A percentile compares a stretch with the other conserved stretches of the same genome.
These are phyloP conservation scores for Asteroscopus sphinx DNA, from an alignment of 2,888 invertebrate genomes.

Conservation along the genomic window DNA sequence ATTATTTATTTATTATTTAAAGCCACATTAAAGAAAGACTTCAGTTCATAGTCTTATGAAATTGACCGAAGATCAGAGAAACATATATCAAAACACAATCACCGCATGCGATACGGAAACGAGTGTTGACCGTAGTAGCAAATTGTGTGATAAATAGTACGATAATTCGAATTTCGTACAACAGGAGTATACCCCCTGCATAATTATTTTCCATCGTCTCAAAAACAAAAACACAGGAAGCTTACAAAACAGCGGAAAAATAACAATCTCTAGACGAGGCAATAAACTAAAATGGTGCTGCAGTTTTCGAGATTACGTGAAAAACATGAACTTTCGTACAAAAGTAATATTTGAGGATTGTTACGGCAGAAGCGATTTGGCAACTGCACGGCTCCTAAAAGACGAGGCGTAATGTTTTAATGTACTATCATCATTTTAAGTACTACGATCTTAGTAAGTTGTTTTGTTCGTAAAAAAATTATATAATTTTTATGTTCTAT, in stretches of 20 bases:
- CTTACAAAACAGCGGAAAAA: constrained; percentile 10
- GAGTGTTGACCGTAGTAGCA: too few species aligned
- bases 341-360: constrained; percentile 33
- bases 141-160: neutral
- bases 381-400: constrained; percentile 32
- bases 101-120: too few species aligned
- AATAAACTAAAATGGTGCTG: constrained; percentile 41
- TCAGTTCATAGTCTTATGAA: too few species aligned
- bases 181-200: too few species aligned
- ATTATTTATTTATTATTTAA: too few species aligned
- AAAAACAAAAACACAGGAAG: constrained; percentile 5
- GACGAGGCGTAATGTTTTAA: constrained; percentile 39
- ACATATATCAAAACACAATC: too few species aligned
- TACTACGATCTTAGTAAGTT: constrained; percentile 22
- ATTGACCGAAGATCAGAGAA: too few species aligned
- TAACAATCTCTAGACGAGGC: constrained; percentile 37
- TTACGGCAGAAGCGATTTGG: constrained; percentile 35
- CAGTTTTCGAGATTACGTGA: constrained; percentile 43
- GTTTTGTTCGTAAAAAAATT: constrained; percentile 32
- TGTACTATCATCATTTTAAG: constrained; percentile 43
- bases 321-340: constrained; percentile 38
- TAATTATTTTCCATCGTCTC: constrained; percentile 14
- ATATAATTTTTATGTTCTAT: constrained; percentile 34
- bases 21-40: too few species aligned
- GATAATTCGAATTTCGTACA: too few species aligned